Conservation (phyloP, 2,888 invertebrate species). For the Nebria brevicollis region DNA sequence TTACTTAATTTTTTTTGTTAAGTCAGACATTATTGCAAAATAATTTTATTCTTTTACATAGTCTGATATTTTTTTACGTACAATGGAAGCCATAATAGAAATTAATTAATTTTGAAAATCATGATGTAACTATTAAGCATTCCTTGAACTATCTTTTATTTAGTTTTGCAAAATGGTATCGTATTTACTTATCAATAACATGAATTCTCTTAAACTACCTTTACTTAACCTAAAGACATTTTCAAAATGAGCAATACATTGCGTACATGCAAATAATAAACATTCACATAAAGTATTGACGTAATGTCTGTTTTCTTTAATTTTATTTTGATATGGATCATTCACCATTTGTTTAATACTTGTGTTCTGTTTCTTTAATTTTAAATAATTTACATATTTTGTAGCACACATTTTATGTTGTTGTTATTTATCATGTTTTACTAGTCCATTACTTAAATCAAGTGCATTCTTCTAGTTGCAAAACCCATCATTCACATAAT, state of each 20-base stretch:
- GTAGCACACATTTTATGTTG: no score
- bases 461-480: slow-evolving; percentile 31
- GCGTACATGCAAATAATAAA: no score
- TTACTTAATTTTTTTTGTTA: no score
- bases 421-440: slow-evolving; percentile 32
- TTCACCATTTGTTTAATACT: no score
- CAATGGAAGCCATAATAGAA: slow-evolving; percentile 25
- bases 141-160: slow-evolving; percentile 15
- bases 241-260: no score
- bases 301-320: no score
- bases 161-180: slow-evolving; percentile 27
- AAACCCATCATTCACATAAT: neutral
- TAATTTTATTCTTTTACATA: slow-evolving; percentile 26
- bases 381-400: no score
- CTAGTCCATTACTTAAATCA: slow-evolving; percentile 29
- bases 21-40: slow-evolving; percentile 34
- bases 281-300: no score
- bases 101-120: slow-evolving; percentile 32
- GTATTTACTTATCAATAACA: slow-evolving; percentile 30
- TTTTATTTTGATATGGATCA: no score
- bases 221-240: no score
- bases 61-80: slow-evolving; percentile 27
- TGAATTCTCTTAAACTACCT: neutral
- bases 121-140: slow-evolving; percentile 32
- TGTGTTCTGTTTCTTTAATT: no score